Conservation (phyloP, 2,888 invertebrate species). For the Platynereis dumerilii region DNA sequence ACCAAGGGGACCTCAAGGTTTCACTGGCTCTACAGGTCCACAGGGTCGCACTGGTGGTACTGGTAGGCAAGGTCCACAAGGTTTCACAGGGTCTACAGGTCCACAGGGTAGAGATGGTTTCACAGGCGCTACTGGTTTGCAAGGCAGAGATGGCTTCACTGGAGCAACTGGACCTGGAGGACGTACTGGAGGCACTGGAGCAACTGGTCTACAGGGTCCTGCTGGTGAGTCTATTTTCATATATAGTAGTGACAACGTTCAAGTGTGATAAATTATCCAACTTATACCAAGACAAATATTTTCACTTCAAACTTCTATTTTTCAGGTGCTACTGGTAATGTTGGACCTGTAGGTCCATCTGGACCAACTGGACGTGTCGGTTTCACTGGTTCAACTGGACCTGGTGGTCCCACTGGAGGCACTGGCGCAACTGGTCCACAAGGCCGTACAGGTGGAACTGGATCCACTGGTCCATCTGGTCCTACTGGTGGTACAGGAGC, state of each 20-base stretch:
- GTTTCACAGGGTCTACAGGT: conserved; percentile 20
- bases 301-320: conserved; percentile 71
- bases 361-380: conserved; percentile 24
- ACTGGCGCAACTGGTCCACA: conserved; percentile 1
- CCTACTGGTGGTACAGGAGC: not conserved
- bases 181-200: conserved; percentile 67
- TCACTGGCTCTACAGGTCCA: conserved; percentile 23
- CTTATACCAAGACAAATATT: no score
- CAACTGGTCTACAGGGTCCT: conserved; percentile 64
- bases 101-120: conserved; percentile 19
- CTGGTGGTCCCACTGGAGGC: conserved; percentile 20
- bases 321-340: conserved; percentile 68
- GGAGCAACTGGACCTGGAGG: conserved; percentile 21
- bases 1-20: conserved; percentile 3
- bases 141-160: conserved; percentile 17
- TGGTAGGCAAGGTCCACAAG: conserved; percentile 67
- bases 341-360: conserved; percentile 14
- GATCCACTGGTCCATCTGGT: conserved; percentile 8
- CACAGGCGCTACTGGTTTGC: conserved; percentile 20
- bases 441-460: conserved; percentile 10
- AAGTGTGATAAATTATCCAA: no score
- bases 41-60: conserved; percentile 23
- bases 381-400: conserved; percentile 20
- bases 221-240: conserved; percentile 37
- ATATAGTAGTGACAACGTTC: no score